Percentiles rank a stretch among this genome's conserved stretches.
phyloP scores from a whole-genome alignment of 2,797 vertebrate genomes.

The Oceanodroma leucorhoa region DNA sequence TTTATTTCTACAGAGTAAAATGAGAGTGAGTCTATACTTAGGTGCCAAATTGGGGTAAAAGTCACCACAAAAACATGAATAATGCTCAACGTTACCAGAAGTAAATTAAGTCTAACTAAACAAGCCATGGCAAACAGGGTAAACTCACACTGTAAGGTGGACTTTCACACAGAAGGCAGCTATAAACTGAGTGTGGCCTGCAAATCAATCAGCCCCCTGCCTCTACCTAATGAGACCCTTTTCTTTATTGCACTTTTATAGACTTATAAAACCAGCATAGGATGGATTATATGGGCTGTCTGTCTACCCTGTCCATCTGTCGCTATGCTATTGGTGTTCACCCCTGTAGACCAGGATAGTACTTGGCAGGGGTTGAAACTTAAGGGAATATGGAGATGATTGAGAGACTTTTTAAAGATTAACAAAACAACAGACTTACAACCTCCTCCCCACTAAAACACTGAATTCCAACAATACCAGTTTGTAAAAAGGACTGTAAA shows the following conservation, averaged over 20 bases:
- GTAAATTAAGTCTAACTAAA: conserved; percentile 39
- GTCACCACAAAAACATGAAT: conserved; percentile 5
- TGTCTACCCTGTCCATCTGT: conserved; percentile 55
- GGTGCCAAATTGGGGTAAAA: not conserved
- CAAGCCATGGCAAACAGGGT: not conserved
- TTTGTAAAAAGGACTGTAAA: conserved; percentile 26
- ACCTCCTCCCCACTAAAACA: not conserved
- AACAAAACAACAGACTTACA: not conserved
- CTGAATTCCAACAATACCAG: not conserved
- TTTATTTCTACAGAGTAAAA: conserved; percentile 24
- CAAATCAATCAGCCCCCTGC: conserved; percentile 63
- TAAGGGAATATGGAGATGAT: not conserved
- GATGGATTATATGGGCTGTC: conserved; percentile 43
- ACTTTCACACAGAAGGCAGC: conserved; percentile 58
- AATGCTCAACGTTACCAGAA: not conserved
- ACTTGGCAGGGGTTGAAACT: not conserved
- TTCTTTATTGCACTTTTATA: conserved; percentile 63
- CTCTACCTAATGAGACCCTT: conserved; percentile 53
- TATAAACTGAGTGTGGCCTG: conserved; percentile 57
- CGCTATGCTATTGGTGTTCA: not conserved
- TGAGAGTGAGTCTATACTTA: not conserved
- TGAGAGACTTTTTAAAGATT: not conserved
- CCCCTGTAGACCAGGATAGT: not conserved
- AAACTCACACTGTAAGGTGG: conserved; percentile 23
- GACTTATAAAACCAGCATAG: conserved; percentile 46